Conservation (phyloP, 1,140 invertebrate genomes). For the Rhyacophila brunnea region DNA sequence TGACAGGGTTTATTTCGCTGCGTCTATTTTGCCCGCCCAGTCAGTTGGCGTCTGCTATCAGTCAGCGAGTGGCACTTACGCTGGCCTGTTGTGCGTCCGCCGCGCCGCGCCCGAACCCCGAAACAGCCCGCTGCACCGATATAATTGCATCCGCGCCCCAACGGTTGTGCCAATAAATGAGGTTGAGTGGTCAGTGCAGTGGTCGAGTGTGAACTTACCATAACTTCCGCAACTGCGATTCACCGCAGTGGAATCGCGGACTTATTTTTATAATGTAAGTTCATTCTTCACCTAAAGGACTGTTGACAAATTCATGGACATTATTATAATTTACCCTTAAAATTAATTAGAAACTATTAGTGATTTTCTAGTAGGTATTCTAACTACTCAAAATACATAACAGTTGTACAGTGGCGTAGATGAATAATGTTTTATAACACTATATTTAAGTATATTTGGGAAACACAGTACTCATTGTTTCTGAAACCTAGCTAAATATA, state of each 20-base stretch:
- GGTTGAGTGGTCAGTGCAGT: constrained; percentile 3
- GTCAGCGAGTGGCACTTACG: constrained; percentile 27
- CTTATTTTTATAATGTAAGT: background rate
- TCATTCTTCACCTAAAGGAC: background rate
- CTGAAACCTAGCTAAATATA: too few relatives aligned
- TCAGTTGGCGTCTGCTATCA: constrained; percentile 20
- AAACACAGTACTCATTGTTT: too few relatives aligned
- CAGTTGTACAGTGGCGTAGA: too few relatives aligned
- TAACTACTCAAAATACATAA: too few relatives aligned
- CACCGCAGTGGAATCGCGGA: constrained; percentile 6
- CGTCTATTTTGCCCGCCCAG: background rate
- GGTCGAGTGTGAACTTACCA: background rate
- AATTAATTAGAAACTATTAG: too few relatives aligned
- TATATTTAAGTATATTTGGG: too few relatives aligned
- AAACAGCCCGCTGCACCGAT: background rate
- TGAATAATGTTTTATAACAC: too few relatives aligned
- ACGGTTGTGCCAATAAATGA: constrained; percentile 21
- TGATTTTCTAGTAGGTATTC: too few relatives aligned
- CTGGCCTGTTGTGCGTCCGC: constrained; percentile 9
- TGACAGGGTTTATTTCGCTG: background rate
- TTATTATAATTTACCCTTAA: too few relatives aligned
- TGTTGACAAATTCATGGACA: too few relatives aligned
- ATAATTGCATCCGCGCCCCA: background rate
- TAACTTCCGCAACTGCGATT: background rate
- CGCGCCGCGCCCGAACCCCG: background rate